A percentile compares a stretch with the other conserved stretches of the same genome.
These are phyloP conservation scores for Oxyruncus cristatus DNA, from an alignment of 2,113 vertebrate genomes.

Conservation along the genomic window DNA sequence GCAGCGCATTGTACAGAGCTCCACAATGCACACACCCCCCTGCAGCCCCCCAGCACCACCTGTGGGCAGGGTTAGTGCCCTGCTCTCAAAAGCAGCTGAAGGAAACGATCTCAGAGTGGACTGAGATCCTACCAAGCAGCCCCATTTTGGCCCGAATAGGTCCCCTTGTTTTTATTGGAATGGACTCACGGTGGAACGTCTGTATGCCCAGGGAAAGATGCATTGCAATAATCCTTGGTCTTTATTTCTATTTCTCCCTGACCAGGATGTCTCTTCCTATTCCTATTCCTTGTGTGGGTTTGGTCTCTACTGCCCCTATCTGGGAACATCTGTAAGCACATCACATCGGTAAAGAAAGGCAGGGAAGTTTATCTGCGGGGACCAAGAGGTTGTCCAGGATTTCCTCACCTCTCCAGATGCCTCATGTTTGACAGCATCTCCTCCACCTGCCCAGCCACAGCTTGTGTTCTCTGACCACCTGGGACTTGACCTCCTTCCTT, in stretches of 20 bases:
- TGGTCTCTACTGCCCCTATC: conserved; percentile 67
- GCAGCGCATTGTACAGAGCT: neutral
- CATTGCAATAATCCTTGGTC: neutral
- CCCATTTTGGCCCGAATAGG: neutral
- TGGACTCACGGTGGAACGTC: neutral
- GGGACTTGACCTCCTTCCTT: neutral
- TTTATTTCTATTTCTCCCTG: neutral
- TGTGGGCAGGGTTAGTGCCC: neutral
- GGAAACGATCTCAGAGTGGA: neutral
- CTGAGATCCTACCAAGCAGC: neutral
- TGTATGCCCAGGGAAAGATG: neutral
- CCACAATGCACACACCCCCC: neutral
- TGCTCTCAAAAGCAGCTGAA: neutral
- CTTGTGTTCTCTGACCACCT: neutral
- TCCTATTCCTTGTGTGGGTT: neutral
- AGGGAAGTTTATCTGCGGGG: neutral
- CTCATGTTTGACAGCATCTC: neutral
- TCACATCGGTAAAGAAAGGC: neutral
- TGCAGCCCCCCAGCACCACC: neutral
- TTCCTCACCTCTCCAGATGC: neutral
- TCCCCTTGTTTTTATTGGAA: neutral
- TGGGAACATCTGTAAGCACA: conserved; percentile 25
- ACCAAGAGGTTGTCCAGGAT: neutral
- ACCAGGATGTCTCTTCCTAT: neutral
- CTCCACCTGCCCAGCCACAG: neutral